Evolutionary conservation across 1,140 invertebrate genomes (phyloP), one percentile per base, ranked within the genome.

Genomic region (Drosophila tristis): DNA sequence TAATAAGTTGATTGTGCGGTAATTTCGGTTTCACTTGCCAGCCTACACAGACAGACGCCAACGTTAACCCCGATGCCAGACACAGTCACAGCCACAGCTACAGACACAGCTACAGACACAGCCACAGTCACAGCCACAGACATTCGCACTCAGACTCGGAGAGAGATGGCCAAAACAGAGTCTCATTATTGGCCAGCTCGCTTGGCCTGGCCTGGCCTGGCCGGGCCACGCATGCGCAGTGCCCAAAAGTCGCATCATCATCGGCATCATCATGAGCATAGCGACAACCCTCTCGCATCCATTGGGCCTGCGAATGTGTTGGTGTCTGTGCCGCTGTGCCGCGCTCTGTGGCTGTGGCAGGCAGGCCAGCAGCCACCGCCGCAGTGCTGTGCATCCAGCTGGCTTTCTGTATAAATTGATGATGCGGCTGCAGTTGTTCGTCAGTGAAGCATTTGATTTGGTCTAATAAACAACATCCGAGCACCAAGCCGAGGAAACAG

Each of bases 401-500:
- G 78, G 75, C 73, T 71, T 91, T 91, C 66, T 90, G 90, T 91
- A 91, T 91, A 91, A 91, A 91, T 91, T 89, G 87, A 72, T 91
- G 90, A 91, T 81, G 76, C 90, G 76, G 75, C 75, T 77, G 86
- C 80, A 85, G 72, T 80, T 74, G 76, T 79, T 90, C 87, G 90
- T 91, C 90, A 91, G 90, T 91, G 82, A 91, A 91, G 80, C 84
- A 91, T 91, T 91, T 86, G 90, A 90, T 90, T 91, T 90, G 87
- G 90, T 91, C 85, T 90, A 91, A 90, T 90, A 90, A 91, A 87
- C 87, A 91, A 63, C 82, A 81, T 75, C 84, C 74, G 55, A 86
- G 81, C 86, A 59, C 44, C 58, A 59, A 54, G 56, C 59, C 79
- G 79, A 86, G 81, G 81, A 85, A 80, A 86, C 49, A 48, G 73